Evolutionary conservation across 2,113 vertebrate genomes (phyloP), one percentile per base, ranked within the genome.

Genomic region (Rhabdomys dilectus): DNA sequence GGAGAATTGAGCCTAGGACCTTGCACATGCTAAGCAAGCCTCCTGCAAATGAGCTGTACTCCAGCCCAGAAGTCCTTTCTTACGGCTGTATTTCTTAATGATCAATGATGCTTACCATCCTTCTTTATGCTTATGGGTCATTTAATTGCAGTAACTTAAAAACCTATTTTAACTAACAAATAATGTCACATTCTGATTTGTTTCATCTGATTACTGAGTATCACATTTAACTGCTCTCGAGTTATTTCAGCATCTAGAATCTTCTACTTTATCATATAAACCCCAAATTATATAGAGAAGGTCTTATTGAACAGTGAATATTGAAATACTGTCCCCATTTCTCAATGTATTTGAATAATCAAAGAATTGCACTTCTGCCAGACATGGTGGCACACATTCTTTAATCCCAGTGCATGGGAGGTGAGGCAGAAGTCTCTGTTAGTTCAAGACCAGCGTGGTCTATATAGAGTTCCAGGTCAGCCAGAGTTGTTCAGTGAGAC

Each of bases 311-410:
- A 85, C 8, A 31, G 58, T 45, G 58, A 62, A 9, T 45, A 45
- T 85, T 85, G 81, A 85, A 42, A 53, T 70, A 45, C 34, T 75
- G 3, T 26, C 80, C 72, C 34, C 94, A 15, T 48, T 95, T 84
- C 81, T 64, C n/a, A 97, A 91, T 95, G 58, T n/a, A 81, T 51
- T 88, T 78, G 22, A 87, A 56, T 88, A 78, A 76, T 29, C 31
- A 34, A 88, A 78, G 16, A 87, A 70, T 89, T 88, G 1, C 9
- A 95, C 58, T 96, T 96, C 17, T 66, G n/a, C 56, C 53, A 60
- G 56, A 4, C 36, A 26, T 16, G 11, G 36, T 60, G 53, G 53
- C 11, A 26, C 12, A 82, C 1, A 39, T 21, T 12, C 34, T 84
- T 84, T 26, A 29, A 42, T 29, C 81, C n/a, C 13, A 84, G 81